Percentiles rank a stretch among this genome's conserved stretches.
phyloP scores from a whole-genome alignment of 2,888 invertebrate species.

The Pherbina coryleti region DNA sequence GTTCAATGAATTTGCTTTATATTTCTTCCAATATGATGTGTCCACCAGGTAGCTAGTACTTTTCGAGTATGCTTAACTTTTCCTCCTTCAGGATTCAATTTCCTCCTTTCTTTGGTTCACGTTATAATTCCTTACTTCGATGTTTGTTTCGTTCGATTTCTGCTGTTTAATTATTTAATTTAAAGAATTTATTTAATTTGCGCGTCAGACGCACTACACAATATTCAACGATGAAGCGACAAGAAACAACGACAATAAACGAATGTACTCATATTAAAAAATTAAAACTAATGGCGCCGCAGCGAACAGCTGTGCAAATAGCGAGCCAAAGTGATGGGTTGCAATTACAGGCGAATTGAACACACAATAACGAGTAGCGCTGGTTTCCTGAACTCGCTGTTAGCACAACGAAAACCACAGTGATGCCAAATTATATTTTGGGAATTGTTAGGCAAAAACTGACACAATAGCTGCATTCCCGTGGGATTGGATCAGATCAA shows the following conservation, averaged over 20 bases:
- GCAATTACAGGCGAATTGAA: neutral
- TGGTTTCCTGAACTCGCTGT: neutral
- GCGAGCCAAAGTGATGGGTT: neutral
- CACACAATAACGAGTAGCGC: neutral
- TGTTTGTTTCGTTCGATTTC: conserved; percentile 44
- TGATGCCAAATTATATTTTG: neutral
- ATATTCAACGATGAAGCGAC: conserved; percentile 13
- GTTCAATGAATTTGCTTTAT: conserved; percentile 17
- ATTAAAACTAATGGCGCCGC: neutral
- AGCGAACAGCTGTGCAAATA: neutral
- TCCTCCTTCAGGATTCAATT: neutral
- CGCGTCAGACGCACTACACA: neutral
- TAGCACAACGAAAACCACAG: neutral
- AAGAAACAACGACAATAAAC: conserved; percentile 18
- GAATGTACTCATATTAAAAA: conserved; percentile 15
- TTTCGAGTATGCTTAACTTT: neutral
- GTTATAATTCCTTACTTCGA: neutral
- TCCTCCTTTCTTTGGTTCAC: neutral
- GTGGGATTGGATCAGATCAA: too few species aligned
- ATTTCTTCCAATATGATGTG: conserved; percentile 20
- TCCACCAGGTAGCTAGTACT: neutral
- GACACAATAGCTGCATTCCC: too few species aligned
- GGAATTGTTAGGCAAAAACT: too few species aligned
- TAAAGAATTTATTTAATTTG: neutral
- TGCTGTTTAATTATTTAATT: conserved; percentile 11